phyloP scores from a whole-genome alignment of 2,113 vertebrate genomes.

The Micronycteris hirsuta region DNA sequence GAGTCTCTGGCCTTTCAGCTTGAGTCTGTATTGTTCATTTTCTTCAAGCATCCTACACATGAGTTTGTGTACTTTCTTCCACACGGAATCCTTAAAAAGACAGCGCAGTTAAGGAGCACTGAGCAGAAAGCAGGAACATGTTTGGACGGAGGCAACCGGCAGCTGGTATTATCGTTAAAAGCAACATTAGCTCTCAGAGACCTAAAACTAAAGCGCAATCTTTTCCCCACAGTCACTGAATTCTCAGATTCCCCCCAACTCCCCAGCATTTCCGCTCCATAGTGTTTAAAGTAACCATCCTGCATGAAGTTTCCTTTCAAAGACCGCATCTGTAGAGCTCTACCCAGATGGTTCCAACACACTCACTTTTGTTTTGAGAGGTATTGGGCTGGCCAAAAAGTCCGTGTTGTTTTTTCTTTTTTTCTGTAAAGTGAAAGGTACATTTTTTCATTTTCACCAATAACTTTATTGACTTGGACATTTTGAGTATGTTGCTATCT shows the following conservation, averaged over 20 bases:
- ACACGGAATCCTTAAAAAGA: slow-evolving; percentile 80
- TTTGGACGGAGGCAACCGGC: background rate
- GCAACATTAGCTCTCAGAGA: background rate
- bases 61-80: slow-evolving; percentile 82
- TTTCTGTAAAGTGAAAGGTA: too few relatives aligned
- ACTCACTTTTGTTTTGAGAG: slow-evolving; percentile 20
- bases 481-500: too few relatives aligned
- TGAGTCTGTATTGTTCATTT: slow-evolving; percentile 86
- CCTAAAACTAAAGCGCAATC: background rate
- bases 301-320: background rate
- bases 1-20: slow-evolving; percentile 76
- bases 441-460: too few relatives aligned
- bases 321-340: background rate
- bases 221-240: background rate
- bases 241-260: background rate
- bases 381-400: too few relatives aligned
- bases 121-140: background rate
- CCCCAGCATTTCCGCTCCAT: background rate
- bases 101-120: background rate
- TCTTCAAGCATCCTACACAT: slow-evolving; percentile 91
- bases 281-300: background rate
- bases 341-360: background rate
- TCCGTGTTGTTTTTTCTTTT: too few relatives aligned
- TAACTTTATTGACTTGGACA: too few relatives aligned
- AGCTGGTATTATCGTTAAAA: background rate